phyloP scores from a whole-genome alignment of 2,113 vertebrate genomes.

The Dermatemys mawii region DNA sequence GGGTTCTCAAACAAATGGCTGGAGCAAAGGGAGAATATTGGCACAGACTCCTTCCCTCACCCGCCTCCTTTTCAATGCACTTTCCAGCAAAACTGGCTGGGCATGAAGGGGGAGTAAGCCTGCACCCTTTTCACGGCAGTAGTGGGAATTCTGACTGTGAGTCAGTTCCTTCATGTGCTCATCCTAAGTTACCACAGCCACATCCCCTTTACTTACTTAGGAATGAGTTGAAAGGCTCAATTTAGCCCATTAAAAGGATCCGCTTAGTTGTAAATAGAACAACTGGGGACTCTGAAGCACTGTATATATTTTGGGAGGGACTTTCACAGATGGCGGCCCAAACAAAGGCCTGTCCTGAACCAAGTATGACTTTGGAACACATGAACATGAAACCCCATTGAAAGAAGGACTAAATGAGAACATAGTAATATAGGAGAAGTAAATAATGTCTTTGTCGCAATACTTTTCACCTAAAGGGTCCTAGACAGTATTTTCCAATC shows the following conservation, averaged over 20 bases:
- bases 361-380: not conserved
- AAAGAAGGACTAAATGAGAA: not conserved
- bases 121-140: not conserved
- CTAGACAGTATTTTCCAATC: not conserved
- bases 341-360: not conserved
- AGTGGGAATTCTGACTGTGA: not conserved
- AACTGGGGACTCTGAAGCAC: not conserved
- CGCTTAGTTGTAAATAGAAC: not conserved
- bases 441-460: not conserved
- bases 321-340: not conserved
- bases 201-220: not conserved
- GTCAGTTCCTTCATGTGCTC: not conserved
- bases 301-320: not conserved
- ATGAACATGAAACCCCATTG: not conserved
- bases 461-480: not conserved
- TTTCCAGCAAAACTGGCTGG: not conserved
- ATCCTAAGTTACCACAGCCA: not conserved
- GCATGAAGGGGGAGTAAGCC: not conserved
- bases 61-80: not conserved
- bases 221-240: not conserved
- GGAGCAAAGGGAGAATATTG: not conserved
- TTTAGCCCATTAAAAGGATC: not conserved
- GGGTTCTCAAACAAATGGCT: not conserved
- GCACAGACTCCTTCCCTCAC: accelerated
- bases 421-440: not conserved